Evolutionary conservation across 2,113 vertebrate species (phyloP), one percentile per base, ranked within the genome.

Genomic region (Cromileptes altivelis): DNA sequence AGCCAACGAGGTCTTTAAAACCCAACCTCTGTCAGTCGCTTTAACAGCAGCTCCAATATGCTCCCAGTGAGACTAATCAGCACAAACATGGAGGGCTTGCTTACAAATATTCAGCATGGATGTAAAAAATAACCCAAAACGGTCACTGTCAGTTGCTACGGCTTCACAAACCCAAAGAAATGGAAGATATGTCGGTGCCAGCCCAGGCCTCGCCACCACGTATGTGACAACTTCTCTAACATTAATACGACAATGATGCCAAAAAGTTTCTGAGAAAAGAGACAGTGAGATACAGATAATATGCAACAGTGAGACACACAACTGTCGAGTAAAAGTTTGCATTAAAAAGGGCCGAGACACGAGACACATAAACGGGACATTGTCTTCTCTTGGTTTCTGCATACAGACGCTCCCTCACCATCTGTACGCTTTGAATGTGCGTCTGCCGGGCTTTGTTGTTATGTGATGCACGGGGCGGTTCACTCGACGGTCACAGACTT

Each of bases 401-500:
- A 33, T 45, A 53, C 72, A 78, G 86, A 64, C 18, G 25, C 77
- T 73, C 62, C 58, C 42, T 71, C 37, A 33, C 40, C 19, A 45
- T 70, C 60, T 69, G 64, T 61, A 25, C 2, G 8, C 4, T 79
- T 61, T 76, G 14, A 70, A 49, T 64, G 55, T 25, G 45, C 75
- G 77, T 85, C 82, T 50, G 75, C 60, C 76, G 70, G 86, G 68
- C 63, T 58, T 82, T 75, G 63, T 56, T 58, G 33, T 64, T 37
- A 15, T 33, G 30, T 52, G 74, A 70, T 69, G 62, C 60, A 76
- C 12, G 76, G 40, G 21, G 86, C 17, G 33, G 42, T 91, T 97
- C 95, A 99, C 92, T 99, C 98, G 55, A 99, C 98, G 11, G 98
- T 99, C 88, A 99, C 98, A 6, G 97, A 98, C 94, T 99, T 99